Evolutionary conservation across 2,888 invertebrate species (phyloP), one percentile per base, ranked within the genome.

Genomic region (Blastobasis adustella): DNA sequence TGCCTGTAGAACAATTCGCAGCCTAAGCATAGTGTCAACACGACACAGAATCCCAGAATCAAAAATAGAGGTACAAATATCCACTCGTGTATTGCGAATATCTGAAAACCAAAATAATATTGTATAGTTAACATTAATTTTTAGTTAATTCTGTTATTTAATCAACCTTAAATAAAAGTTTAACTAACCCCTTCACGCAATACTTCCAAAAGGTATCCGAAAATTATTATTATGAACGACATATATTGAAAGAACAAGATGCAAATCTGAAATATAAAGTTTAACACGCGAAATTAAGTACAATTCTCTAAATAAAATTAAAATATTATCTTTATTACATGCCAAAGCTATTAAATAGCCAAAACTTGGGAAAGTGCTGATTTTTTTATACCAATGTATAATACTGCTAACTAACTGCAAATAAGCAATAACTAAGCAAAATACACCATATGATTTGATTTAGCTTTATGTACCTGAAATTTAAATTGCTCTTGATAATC

Each of bases 1-100:
- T 77, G 72, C 52, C 65, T 61, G 8, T 67, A 69, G 50, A 82
- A 75, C 4, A 61, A 3, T 58, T 80, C 76, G 46, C 69, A 69
- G 5, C 76, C 66, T 2, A 72, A 6, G 37, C 74, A 72, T 7
- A 82, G 58, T 4, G 69, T 53, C 4, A 71, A 37, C 0, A 23
- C 23, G 23, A 42, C 8, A 5, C 42, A 9, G 42, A 42, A 8
- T 42, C 4, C 5, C 42, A 42, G 6, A 6, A 6, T 42, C 42
- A 42, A 42, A 42, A 42, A 5, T 42, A 23, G 23, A 23, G 23
- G 2, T 23, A 23, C 23, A 23, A 23, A 23, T 23, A 65, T 45
- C 2, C 54, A 43, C 41, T 63, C 58, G 6, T 62, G 44, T 43
- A 49, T n/a, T 47, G 7, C 8, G 6, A 38, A 5, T 5, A 5